These are phyloP conservation scores for Dendrolimus houi DNA, from an alignment of 2,888 invertebrate species.

Conservation along the genomic window DNA sequence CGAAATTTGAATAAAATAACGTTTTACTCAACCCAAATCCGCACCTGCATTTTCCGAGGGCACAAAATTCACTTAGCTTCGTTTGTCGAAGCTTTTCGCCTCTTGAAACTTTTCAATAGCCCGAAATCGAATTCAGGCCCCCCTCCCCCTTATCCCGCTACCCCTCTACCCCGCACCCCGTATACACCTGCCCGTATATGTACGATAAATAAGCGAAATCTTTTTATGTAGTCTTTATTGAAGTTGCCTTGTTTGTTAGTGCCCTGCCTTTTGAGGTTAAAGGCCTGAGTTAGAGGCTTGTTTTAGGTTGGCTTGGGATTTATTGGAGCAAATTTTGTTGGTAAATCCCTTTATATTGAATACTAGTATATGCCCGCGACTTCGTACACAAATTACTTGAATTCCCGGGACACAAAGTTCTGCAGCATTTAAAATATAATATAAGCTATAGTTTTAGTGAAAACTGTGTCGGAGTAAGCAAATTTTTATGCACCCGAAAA, in stretches of 20 bases:
- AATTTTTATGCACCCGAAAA: too few relatives aligned
- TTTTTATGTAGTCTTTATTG: neutral
- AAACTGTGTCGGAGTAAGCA: too few relatives aligned
- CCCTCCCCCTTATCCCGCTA: constrained; percentile 25
- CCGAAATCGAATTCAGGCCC: constrained; percentile 67
- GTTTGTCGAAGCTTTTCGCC: constrained; percentile 77
- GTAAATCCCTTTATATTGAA: too few relatives aligned
- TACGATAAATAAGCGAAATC: constrained; percentile 18
- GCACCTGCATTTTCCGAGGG: constrained; percentile 49
- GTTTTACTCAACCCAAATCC: constrained; percentile 14
- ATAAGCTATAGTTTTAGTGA: too few relatives aligned
- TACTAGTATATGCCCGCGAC: too few relatives aligned
- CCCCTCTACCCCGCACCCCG: constrained; percentile 13
- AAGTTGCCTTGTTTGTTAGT: neutral
- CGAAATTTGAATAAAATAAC: too few relatives aligned
- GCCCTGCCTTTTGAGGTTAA: neutral
- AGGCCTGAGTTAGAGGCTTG: neutral
- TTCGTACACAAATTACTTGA: too few relatives aligned
- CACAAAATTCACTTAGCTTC: constrained; percentile 76
- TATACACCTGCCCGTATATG: constrained; percentile 41
- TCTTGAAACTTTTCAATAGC: constrained; percentile 77
- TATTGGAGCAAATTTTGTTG: too few relatives aligned
- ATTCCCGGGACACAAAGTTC: too few relatives aligned
- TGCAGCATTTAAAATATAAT: too few relatives aligned
- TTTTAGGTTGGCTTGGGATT: neutral